A percentile compares a stretch with the other conserved stretches of the same genome.
These are phyloP conservation scores for Pachymerium ferrugineum DNA, from an alignment of 2,888 invertebrate genomes.

Conservation along the genomic window DNA sequence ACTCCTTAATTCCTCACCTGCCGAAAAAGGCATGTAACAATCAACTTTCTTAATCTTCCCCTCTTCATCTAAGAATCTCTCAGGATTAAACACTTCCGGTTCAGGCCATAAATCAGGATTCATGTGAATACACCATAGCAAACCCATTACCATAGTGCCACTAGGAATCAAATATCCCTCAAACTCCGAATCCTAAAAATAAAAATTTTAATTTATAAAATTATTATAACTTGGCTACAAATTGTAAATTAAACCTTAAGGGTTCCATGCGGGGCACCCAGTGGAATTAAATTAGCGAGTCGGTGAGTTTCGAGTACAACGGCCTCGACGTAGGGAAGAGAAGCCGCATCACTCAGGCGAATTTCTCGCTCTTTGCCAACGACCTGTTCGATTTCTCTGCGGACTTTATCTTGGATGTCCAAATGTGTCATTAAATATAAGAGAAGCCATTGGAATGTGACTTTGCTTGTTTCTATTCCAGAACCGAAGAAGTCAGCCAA, in stretches of 20 bases:
- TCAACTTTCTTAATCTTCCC: constrained; percentile 60
- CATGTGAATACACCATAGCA: constrained; percentile 76
- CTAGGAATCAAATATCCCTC: constrained; percentile 62
- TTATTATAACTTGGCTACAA: not conserved
- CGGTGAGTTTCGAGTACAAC: constrained; percentile 72
- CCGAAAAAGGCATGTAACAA: constrained; percentile 72
- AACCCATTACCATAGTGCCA: constrained; percentile 65
- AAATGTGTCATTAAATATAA: constrained; percentile 67
- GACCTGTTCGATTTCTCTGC: constrained; percentile 41
- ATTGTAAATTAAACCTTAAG: constrained; percentile 47
- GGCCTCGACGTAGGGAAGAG: constrained; percentile 62
- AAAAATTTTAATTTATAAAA: not conserved
- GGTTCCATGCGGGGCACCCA: constrained; percentile 79
- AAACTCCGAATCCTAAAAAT: constrained; percentile 54
- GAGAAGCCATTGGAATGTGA: constrained; percentile 74
- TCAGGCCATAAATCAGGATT: constrained; percentile 61
- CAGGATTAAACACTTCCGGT: constrained; percentile 58
- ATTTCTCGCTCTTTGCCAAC: constrained; percentile 40
- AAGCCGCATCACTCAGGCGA: constrained; percentile 58
- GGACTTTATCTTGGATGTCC: constrained; percentile 53
- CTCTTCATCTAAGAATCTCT: constrained; percentile 61
- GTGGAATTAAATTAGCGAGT: constrained; percentile 69
- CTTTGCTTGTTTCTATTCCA: constrained; percentile 74
- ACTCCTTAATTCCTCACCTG: constrained; percentile 54
- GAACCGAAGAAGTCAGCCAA: constrained; percentile 80